A percentile compares a stretch with the other conserved stretches of the same genome.
Evolutionary conservation across 2,113 vertebrate genomes (phyloP).

Genomic region (Silurus asotus): DNA sequence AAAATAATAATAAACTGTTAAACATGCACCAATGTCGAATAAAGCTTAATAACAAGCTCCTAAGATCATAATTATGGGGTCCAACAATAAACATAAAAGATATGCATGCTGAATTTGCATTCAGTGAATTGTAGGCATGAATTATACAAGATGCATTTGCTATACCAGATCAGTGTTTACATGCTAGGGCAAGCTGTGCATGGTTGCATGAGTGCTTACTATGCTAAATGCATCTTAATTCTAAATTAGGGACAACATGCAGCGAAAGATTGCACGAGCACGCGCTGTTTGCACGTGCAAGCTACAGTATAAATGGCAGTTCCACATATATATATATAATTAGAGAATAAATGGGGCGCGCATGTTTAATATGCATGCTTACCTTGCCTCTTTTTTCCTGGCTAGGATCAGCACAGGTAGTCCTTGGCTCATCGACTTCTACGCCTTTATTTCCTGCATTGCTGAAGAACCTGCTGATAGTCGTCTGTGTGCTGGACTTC

Average conservation of each 20-base stretch:
- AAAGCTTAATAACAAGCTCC: too few species aligned
- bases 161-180: background rate
- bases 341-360: background rate
- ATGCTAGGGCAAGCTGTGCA: background rate
- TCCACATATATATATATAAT: too few species aligned
- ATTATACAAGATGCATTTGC: background rate
- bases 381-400: slow-evolving; percentile 60
- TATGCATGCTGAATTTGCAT: too few species aligned
- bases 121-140: too few species aligned
- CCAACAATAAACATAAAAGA: too few species aligned
- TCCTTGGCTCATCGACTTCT: slow-evolving; percentile 30
- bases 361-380: slow-evolving; percentile 2
- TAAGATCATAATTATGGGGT: too few species aligned
- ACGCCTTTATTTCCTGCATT: slow-evolving; percentile 42
- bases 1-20: too few species aligned
- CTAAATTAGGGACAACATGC: background rate
- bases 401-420: slow-evolving; percentile 32
- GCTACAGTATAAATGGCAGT: background rate
- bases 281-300: background rate
- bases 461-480: slow-evolving; percentile 80
- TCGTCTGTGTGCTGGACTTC: slow-evolving; percentile 62
- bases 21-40: too few species aligned
- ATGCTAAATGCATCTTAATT: background rate
- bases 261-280: background rate
- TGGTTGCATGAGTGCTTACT: background rate